Evolutionary conservation across 2,113 vertebrate genomes (phyloP).

Genomic region (Dasyprocta punctata): DNA sequence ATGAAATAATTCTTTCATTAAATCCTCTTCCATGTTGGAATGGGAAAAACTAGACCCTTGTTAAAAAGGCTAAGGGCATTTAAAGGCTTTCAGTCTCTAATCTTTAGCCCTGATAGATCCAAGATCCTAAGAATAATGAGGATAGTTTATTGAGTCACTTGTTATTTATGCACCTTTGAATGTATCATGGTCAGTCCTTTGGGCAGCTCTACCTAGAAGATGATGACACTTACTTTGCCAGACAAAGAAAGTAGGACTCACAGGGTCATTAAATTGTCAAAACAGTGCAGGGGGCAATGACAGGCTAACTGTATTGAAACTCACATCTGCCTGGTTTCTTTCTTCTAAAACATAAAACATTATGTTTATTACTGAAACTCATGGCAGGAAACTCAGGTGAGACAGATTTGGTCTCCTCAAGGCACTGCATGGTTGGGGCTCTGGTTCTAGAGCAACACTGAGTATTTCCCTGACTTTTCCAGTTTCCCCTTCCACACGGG

Average conservation of each 20-base stretch:
- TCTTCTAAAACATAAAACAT: too few relatives aligned
- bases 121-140: neutral
- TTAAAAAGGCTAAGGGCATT: accelerated
- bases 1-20: neutral
- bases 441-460: neutral
- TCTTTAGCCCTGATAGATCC: neutral
- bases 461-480: neutral
- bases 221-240: neutral
- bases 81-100: neutral
- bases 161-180: neutral
- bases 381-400: neutral
- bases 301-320: neutral
- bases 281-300: neutral
- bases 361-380: neutral
- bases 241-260: neutral
- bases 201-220: neutral
- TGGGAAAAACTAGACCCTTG: neutral
- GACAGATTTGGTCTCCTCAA: neutral
- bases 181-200: neutral
- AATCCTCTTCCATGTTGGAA: neutral
- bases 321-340: neutral
- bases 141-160: neutral
- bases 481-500: neutral
- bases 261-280: neutral
- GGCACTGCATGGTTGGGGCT: neutral